Base-by-base conservation (phyloP, 2,888 invertebrate species). In the Merodon equestris region DNA sequence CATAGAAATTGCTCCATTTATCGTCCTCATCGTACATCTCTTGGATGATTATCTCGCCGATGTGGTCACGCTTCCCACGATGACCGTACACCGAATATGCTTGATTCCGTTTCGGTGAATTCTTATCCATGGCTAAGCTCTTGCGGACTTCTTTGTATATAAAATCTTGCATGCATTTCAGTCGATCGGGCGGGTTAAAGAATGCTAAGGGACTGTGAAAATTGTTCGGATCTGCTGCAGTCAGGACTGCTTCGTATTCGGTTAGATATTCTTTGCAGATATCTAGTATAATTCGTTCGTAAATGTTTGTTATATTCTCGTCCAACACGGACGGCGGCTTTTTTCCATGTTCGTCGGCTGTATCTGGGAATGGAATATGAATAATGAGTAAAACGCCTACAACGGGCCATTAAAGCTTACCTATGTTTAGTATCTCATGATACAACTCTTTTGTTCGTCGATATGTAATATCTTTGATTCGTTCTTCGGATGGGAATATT, bases 1-100 rank as follows among this genome's bases (percentile, higher is more conserved):
- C 88, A 85, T 93, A 93, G 85, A 93, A 94, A 85, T 93, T 93
- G 0, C 92, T 92, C 94, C 95, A 95, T 81, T 92, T 91, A 12
- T 91, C 89, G 85, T 95, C 94, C 83, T 94, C 94, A 57, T 92
- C 92, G 82, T 92, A 92, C 56, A 93, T 90, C 86, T 94, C 94
- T 67, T 92, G 90, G 34, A 94, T 92, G 64, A 94, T 89, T 67
- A 94, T 90, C 83, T 93, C 93, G 84, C 95, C 94, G 1, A 94
- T 93, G 81, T 92, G 91, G 86, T 94, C 94, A 47, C 92, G 88
- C 83, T 92, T 92, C 83, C 93, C 93, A 15, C 91, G 89, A 81
- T 92, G 92, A 90, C 93, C 92, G 75, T 84, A 85, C 9, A 84
- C 83, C 4, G 84, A 84, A 63, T 83, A 84, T 15, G 83, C 67